Percentiles rank a stretch among this genome's conserved stretches.
These are phyloP conservation scores for Coenonympha glycerion DNA, from an alignment of 2,888 invertebrate genomes.

Conservation along the genomic window DNA sequence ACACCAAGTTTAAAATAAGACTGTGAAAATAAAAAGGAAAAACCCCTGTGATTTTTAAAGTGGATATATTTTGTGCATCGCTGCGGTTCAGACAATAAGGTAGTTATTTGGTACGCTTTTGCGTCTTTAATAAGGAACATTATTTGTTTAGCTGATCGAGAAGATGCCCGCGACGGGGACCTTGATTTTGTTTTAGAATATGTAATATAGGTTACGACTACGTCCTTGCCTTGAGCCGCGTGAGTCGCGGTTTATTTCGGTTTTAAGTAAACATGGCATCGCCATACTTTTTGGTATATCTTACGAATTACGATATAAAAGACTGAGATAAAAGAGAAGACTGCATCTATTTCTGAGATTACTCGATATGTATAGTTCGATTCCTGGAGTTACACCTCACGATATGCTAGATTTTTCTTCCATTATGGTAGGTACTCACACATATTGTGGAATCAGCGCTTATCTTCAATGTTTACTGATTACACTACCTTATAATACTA, in stretches of 20 bases:
- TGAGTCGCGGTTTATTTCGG: conserved; percentile 62
- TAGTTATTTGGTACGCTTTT: conserved; percentile 6
- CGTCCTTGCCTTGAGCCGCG: conserved; percentile 66
- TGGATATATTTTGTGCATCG: neutral
- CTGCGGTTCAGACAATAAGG: conserved; percentile 18
- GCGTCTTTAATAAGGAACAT: neutral
- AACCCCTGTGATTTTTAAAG: conserved; percentile 1
- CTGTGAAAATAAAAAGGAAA: neutral
- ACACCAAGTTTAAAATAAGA: neutral
- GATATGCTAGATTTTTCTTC: too few relatives aligned
- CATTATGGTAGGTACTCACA: too few relatives aligned
- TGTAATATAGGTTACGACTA: conserved; percentile 62
- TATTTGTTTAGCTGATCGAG: conserved; percentile 17
- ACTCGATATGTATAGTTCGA: too few relatives aligned
- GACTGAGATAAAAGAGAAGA: too few relatives aligned
- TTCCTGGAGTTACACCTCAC: too few relatives aligned
- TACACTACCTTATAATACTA: too few relatives aligned
- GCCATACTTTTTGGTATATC: conserved; percentile 7
- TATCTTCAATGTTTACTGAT: too few relatives aligned
- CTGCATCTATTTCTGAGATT: too few relatives aligned
- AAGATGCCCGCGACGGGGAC: conserved; percentile 36
- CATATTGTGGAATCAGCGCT: too few relatives aligned
- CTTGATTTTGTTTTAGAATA: conserved; percentile 64
- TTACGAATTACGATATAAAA: neutral
- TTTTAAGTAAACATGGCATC: conserved; percentile 19